A percentile compares a stretch with the other conserved stretches of the same genome.
phyloP scores from a whole-genome alignment of 2,113 vertebrate species.

The Albula goreensis region DNA sequence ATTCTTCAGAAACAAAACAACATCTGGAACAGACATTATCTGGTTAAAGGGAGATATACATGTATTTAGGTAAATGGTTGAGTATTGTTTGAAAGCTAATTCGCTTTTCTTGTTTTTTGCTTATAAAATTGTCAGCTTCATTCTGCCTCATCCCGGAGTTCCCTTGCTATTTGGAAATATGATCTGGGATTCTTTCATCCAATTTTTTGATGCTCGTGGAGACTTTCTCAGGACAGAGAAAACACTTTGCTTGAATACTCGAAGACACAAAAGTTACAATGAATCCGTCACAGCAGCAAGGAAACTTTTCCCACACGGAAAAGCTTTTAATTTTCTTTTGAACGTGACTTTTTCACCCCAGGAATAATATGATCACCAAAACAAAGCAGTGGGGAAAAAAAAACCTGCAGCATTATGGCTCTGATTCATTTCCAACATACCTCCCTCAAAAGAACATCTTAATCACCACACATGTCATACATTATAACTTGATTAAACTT shows the following conservation, averaged over 20 bases:
- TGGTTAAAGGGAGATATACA: constrained; percentile 16
- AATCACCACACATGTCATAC: constrained; percentile 39
- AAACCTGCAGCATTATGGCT: neutral
- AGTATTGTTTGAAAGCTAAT: neutral
- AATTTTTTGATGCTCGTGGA: neutral
- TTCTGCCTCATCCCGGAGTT: neutral
- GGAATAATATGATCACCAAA: constrained; percentile 23
- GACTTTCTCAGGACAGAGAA: neutral
- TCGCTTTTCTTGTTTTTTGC: neutral
- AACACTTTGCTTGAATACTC: constrained; percentile 5
- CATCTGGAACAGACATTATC: constrained; percentile 32
- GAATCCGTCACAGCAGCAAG: neutral
- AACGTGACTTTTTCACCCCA: constrained; percentile 17
- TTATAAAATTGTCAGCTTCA: neutral
- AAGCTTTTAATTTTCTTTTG: constrained; percentile 19
- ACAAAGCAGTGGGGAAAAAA: constrained; percentile 16
- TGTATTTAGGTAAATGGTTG: neutral
- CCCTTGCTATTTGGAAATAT: neutral
- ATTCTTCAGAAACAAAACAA: neutral
- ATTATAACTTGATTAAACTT: constrained; percentile 28
- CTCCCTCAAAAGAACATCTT: constrained; percentile 9
- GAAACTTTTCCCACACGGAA: constrained; percentile 25
- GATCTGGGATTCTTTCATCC: constrained; percentile 4
- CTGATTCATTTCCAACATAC: constrained; percentile 1
- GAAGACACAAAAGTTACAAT: neutral